phyloP scores from a whole-genome alignment of 2,797 vertebrate genomes.

The Sebastiscus tertius region DNA sequence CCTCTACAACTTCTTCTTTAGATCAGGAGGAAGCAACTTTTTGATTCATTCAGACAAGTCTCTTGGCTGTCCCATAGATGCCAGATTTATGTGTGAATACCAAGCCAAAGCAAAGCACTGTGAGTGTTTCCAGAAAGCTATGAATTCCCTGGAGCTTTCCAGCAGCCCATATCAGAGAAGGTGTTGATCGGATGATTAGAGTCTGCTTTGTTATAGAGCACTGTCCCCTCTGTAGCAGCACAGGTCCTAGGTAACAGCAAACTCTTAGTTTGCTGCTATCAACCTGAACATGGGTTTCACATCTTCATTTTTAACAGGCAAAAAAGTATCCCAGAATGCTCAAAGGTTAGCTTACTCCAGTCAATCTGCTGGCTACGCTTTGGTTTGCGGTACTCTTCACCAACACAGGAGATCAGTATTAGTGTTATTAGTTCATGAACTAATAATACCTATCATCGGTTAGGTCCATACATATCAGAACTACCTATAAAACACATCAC shows the following conservation, averaged over 20 bases:
- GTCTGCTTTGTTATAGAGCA: not conserved
- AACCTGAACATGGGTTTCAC: not conserved
- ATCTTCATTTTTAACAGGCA: not conserved
- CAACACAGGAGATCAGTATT: not conserved
- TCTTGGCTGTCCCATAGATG: not conserved
- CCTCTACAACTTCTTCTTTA: too few relatives aligned
- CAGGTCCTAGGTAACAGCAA: not conserved
- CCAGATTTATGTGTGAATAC: not conserved
- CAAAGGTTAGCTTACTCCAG: not conserved
- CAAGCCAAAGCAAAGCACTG: not conserved
- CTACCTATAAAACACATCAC: too few relatives aligned
- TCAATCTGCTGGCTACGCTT: not conserved
- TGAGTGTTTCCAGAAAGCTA: not conserved
- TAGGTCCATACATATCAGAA: too few relatives aligned
- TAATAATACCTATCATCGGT: too few relatives aligned
- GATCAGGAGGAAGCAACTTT: not conserved
- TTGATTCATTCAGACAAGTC: not conserved
- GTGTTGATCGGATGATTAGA: not conserved
- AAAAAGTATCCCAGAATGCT: not conserved
- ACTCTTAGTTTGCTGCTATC: not conserved
- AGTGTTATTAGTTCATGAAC: too few relatives aligned
- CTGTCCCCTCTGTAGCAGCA: not conserved
- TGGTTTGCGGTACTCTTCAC: not conserved
- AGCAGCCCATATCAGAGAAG: not conserved
- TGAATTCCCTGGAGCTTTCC: not conserved